Evolutionary conservation across 2,113 vertebrate genomes (phyloP).

Genomic region (Burhinus oedicnemus): DNA sequence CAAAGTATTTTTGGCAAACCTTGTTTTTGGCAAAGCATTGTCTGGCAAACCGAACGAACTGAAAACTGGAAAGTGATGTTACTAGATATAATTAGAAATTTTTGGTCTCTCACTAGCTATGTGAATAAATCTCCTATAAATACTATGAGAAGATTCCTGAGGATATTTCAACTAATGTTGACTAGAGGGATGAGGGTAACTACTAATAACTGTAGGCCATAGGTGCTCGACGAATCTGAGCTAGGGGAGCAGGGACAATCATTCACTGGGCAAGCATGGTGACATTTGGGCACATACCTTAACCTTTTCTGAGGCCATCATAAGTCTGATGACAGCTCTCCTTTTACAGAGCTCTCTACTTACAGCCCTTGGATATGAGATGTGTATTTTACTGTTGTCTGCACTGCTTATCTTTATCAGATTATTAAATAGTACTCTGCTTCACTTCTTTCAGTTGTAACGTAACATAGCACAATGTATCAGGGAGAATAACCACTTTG

Average conservation of each 20-base stretch:
- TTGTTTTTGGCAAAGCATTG: conserved; percentile 75
- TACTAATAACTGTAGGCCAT: neutral
- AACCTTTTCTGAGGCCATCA: neutral
- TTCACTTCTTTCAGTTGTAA: neutral
- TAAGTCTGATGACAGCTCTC: neutral
- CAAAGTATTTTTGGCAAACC: conserved; percentile 69
- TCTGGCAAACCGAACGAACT: conserved; percentile 71
- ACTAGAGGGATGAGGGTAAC: neutral
- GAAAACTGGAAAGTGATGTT: conserved; percentile 52
- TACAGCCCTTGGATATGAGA: neutral
- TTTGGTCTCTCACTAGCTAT: conserved; percentile 47
- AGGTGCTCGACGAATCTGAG: conserved; percentile 35
- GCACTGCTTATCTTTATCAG: neutral
- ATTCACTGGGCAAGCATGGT: neutral
- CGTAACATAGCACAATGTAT: neutral
- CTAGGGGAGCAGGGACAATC: neutral
- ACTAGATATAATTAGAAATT: conserved; percentile 66
- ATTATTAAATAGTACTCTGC: neutral
- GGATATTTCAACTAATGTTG: conserved; percentile 23
- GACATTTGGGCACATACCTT: conserved; percentile 22
- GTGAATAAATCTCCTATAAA: conserved; percentile 57
- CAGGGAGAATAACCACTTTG: neutral
- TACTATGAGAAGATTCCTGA: conserved; percentile 46
- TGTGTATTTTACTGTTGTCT: neutral
- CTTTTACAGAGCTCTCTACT: conserved; percentile 30